Conservation (phyloP, 1,140 invertebrate genomes). For the Cepaea nemoralis region DNA sequence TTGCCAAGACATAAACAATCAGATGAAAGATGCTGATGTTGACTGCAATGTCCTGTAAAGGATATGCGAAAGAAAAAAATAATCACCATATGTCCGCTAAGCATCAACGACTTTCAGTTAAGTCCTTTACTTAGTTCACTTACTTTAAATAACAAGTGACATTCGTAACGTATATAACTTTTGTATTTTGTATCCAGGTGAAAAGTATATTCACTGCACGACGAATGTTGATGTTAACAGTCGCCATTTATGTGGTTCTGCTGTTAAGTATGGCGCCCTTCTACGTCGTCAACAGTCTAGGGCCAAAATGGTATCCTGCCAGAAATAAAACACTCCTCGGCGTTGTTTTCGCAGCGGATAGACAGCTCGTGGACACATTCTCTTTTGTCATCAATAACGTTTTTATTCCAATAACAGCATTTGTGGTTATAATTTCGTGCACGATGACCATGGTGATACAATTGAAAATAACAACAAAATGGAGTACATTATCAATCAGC, state of each 20-base stretch:
- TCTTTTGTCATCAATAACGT: not conserved
- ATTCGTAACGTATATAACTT: too few species aligned
- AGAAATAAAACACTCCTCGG: not conserved
- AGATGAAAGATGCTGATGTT: too few species aligned
- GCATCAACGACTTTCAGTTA: too few species aligned
- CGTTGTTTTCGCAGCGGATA: not conserved
- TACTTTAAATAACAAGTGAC: too few species aligned
- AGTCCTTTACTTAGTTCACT: too few species aligned
- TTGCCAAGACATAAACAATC: too few species aligned
- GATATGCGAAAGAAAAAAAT: too few species aligned
- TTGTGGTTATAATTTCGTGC: slow-evolving; percentile 3
- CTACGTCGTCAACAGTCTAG: not conserved
- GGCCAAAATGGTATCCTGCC: not conserved
- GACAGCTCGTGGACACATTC: not conserved
- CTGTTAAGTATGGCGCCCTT: not conserved
- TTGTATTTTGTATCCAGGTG: not conserved
- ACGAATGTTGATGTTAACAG: not conserved
- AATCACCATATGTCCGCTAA: too few species aligned
- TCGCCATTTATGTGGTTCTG: not conserved
- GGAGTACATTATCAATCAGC: not conserved
- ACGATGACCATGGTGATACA: not conserved
- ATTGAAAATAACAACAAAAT: not conserved
- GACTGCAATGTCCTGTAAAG: too few species aligned
- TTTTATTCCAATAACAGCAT: not conserved
- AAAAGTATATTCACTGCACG: not conserved